These are phyloP conservation scores for Nomada flava DNA, from an alignment of 2,888 invertebrate genomes.

Conservation along the genomic window DNA sequence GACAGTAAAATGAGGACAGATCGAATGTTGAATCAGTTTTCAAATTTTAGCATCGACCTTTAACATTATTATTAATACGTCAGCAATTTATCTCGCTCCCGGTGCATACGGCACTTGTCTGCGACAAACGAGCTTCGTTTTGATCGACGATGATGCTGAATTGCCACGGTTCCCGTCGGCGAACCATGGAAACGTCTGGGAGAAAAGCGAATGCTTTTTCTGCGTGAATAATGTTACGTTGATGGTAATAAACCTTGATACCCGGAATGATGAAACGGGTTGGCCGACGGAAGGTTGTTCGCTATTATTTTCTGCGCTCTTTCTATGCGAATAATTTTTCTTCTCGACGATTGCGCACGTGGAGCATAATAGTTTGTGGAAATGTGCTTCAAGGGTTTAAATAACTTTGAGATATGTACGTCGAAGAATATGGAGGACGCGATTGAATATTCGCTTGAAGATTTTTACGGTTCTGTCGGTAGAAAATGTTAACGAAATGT, in stretches of 20 bases:
- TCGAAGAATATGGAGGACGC: no score
- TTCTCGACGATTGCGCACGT: not conserved
- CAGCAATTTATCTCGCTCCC: not conserved
- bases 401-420: not conserved
- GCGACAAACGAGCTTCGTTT: not conserved
- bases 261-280: not conserved
- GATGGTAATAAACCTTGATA: slow-evolving; percentile 12
- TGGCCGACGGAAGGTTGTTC: not conserved
- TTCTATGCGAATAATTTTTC: not conserved
- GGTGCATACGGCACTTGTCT: not conserved
- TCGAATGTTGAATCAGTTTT: slow-evolving; percentile 10
- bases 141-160: not conserved
- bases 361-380: not conserved
- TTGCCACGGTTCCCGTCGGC: not conserved
- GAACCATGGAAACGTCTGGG: not conserved
- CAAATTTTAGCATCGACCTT: slow-evolving; percentile 4
- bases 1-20: not conserved
- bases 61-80: slow-evolving; percentile 21
- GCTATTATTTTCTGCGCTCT: not conserved
- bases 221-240: not conserved
- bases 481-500: no score
- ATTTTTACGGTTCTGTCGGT: no score
- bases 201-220: slow-evolving; percentile 7
- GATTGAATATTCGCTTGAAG: no score
- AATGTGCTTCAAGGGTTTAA: no score